Evolutionary conservation across 2,888 invertebrate species (phyloP).

Genomic region (Leptinotarsa haldemani): DNA sequence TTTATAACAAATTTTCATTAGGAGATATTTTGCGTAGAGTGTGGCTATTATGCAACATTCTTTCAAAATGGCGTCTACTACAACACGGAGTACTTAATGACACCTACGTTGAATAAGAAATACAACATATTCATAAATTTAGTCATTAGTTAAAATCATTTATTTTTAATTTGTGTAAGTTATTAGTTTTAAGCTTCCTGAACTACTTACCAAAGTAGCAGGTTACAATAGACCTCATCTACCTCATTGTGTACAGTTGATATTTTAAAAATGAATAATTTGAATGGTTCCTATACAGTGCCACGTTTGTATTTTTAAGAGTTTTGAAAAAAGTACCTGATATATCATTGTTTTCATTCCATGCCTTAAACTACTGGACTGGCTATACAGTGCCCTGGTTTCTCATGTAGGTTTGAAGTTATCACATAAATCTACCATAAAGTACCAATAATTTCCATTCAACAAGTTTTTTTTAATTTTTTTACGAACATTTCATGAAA

Average conservation of each 20-base stretch:
- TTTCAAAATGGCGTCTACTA: slow-evolving; percentile 58
- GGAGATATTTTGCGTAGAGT: slow-evolving; percentile 57
- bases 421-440: too few relatives aligned
- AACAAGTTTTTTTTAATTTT: too few relatives aligned
- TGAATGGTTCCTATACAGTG: slow-evolving; percentile 56
- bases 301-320: slow-evolving; percentile 50
- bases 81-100: slow-evolving; percentile 57
- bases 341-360: slow-evolving; percentile 45
- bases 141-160: slow-evolving; percentile 38
- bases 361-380: not conserved
- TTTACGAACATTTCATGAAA: too few relatives aligned
- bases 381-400: slow-evolving; percentile 1
- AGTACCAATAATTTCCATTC: too few relatives aligned
- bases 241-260: slow-evolving; percentile 57
- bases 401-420: too few relatives aligned
- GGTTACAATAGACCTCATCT: slow-evolving; percentile 42
- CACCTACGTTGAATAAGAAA: slow-evolving; percentile 59
- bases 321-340: slow-evolving; percentile 56
- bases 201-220: slow-evolving; percentile 42
- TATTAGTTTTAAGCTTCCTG: slow-evolving; percentile 37
- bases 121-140: slow-evolving; percentile 47
- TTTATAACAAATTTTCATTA: slow-evolving; percentile 40
- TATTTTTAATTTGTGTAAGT: slow-evolving; percentile 35
- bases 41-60: slow-evolving; percentile 49
- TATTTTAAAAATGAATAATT: slow-evolving; percentile 48